Base-by-base conservation (phyloP, 2,113 vertebrate species). In the Oriolus oriolus region DNA sequence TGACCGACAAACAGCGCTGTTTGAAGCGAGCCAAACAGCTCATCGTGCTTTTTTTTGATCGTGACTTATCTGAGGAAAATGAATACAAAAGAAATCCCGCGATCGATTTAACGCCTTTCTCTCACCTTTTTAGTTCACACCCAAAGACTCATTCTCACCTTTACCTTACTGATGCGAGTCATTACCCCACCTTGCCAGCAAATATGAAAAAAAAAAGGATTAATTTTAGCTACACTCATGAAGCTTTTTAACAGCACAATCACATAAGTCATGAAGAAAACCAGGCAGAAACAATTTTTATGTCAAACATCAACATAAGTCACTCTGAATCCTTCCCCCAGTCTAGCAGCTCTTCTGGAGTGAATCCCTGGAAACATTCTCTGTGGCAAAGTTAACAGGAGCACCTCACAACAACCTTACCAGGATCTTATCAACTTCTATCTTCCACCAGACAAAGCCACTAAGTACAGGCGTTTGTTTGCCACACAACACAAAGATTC, bases 361-460 rank as follows among this genome's bases (percentile, higher is more conserved):
- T 0, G 23, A 82, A 74, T 65, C 30, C 47, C 52, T 90, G 21
- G 20, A 56, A 86, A 54, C 3, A 0, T 15, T 77, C 44, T 83
- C 39, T 22, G 18, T n/a, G 10, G 77, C 23, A 26, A 57, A 66
- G 16, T 8, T 30, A 41, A 5, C 28, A 52, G 50, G 35, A 93
- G 15, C 1, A 10, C 66, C 61, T 66, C 45, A 4, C 39, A 66
- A 28, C 15, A 44, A 26, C 80, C 19, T 31, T 7, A 13, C 22
- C 39, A 19, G 64, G 22, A 60, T 22, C 93, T 96, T 90, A 95
- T 93, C 91, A 26, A 54, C 33, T 17, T 41, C 9, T 54, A 90
- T 84, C 93, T 94, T 1, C 22, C 68, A 15, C 22, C 87, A 77
- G 33, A 96, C 93, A 96, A 95, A 93, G 90, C 56, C 90, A 7